Conservation (phyloP, 2,888 invertebrate species). For the Desoria tigrina region DNA sequence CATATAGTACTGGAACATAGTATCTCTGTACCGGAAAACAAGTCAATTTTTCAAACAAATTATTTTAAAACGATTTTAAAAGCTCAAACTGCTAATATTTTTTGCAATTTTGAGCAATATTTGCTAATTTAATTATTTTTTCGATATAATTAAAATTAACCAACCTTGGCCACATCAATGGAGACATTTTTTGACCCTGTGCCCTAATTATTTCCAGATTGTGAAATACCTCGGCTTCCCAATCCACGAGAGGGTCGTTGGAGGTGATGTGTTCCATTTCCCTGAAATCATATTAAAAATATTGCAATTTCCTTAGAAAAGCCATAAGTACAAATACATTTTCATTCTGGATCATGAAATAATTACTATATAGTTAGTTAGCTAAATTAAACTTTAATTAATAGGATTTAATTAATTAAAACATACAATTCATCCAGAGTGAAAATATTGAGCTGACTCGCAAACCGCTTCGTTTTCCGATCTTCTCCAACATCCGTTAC, state of each 20-base stretch:
- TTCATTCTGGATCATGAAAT: no score
- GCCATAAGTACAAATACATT: no score
- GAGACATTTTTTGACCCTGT: constrained; percentile 32
- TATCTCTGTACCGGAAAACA: constrained; percentile 29
- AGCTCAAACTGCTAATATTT: no score
- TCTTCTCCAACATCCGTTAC: background rate
- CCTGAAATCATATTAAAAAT: background rate
- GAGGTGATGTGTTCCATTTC: constrained; percentile 17
- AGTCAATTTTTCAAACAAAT: background rate
- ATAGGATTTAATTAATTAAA: background rate
- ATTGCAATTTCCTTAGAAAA: no score
- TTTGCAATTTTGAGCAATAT: no score
- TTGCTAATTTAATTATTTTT: no score
- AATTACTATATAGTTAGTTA: no score
- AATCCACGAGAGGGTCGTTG: constrained; percentile 41
- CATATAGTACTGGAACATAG: constrained; percentile 48
- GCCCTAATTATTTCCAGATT: constrained; percentile 43
- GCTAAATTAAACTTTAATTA: no score
- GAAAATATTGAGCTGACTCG: constrained; percentile 6
- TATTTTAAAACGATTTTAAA: background rate
- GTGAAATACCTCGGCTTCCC: constrained; percentile 48
- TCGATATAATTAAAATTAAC: constrained; percentile 3
- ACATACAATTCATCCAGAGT: constrained; percentile 7
- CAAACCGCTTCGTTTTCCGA: background rate
- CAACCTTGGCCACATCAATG: constrained; percentile 45